Evolutionary conservation across 2,797 vertebrate species (phyloP).

Genomic region (Odontamblyopus rebecca): DNA sequence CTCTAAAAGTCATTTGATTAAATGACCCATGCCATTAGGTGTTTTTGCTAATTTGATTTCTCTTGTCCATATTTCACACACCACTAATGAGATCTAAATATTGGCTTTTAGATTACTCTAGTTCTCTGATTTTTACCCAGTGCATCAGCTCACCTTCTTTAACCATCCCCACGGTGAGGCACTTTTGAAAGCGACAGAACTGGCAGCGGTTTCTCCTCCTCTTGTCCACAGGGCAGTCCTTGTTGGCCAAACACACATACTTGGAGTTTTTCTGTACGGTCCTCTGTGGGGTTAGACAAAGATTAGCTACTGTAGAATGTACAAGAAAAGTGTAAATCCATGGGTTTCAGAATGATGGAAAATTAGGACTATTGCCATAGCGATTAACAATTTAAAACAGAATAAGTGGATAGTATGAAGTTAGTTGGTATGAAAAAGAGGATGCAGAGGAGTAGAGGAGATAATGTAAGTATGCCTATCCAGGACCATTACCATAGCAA

Average conservation of each 20-base stretch:
- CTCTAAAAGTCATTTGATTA: not conserved
- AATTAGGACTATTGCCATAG: not conserved
- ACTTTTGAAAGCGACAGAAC: slow-evolving; percentile 99
- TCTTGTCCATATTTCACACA: no score
- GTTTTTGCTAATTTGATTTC: no score
- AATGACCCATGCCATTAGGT: no score
- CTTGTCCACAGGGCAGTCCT: slow-evolving; percentile 98
- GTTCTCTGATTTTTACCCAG: not conserved
- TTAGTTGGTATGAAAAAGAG: no score
- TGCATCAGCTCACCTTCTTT: slow-evolving; percentile 88
- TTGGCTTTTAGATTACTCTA: no score
- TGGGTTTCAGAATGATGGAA: not conserved
- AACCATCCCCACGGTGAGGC: slow-evolving; percentile 96
- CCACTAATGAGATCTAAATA: no score
- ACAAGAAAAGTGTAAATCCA: not conserved
- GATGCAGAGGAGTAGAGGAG: no score
- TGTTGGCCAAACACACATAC: slow-evolving; percentile 96
- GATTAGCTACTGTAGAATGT: not conserved
- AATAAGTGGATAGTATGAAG: no score
- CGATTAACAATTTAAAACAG: not conserved
- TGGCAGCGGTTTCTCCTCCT: slow-evolving; percentile 96
- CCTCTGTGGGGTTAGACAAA: slow-evolving; percentile 76
- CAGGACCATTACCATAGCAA: not conserved
- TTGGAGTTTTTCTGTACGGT: slow-evolving; percentile 99
- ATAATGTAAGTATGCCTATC: no score